phyloP scores from a whole-genome alignment of 2,797 vertebrate species.

The Neostethus bicornis region DNA sequence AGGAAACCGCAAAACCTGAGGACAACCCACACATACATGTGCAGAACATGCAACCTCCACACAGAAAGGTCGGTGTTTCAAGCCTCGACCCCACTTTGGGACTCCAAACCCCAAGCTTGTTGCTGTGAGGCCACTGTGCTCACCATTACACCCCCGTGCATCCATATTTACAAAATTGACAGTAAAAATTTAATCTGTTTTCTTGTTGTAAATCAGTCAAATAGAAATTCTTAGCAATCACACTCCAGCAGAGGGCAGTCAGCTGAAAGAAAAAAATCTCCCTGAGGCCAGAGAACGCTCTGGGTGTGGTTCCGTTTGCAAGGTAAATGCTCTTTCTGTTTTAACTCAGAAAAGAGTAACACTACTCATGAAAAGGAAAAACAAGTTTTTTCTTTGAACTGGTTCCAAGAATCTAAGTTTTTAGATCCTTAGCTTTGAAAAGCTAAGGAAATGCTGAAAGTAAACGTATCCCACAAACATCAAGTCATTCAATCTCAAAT shows the following conservation, averaged over 20 bases:
- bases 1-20: too few species aligned
- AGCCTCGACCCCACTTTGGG: too few species aligned
- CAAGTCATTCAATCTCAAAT: background rate
- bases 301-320: slow-evolving; percentile 63
- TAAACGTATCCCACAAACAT: background rate
- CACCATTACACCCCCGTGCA: too few species aligned
- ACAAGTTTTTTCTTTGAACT: slow-evolving; percentile 6
- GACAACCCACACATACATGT: too few species aligned
- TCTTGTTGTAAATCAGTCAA: slow-evolving; percentile 19
- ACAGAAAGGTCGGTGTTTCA: too few species aligned
- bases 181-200: too few species aligned
- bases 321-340: slow-evolving; percentile 62
- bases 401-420: background rate
- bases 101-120: too few species aligned
- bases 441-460: background rate
- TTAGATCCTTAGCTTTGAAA: too few species aligned
- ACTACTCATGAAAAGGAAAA: background rate
- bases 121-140: too few species aligned
- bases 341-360: background rate
- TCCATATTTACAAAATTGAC: too few species aligned
- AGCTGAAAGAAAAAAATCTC: slow-evolving; percentile 13
- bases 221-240: slow-evolving; percentile 7
- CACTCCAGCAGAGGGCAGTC: slow-evolving; percentile 68
- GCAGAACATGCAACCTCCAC: too few species aligned
- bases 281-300: slow-evolving; percentile 15